Conservation (phyloP, 2,888 invertebrate species). For the Melipona bicolor region DNA sequence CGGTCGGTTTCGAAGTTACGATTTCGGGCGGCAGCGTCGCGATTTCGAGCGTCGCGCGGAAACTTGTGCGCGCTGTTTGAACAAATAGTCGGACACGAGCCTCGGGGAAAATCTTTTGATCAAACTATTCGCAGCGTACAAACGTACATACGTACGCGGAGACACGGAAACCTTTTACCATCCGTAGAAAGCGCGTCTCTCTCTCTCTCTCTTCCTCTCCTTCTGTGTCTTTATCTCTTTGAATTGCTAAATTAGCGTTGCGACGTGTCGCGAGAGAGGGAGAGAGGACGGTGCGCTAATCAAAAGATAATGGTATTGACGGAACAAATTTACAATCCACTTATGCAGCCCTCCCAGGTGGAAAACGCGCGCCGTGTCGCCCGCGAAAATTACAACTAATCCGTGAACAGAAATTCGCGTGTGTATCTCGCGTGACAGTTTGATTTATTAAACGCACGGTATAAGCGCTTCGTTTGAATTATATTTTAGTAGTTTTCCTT, state of each 20-base stretch:
- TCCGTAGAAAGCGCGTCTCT: not conserved
- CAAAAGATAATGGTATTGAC: conserved; percentile 64
- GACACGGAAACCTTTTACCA: not conserved
- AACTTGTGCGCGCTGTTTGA: not conserved
- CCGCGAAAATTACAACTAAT: conserved; percentile 62
- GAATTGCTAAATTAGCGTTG: conserved; percentile 30
- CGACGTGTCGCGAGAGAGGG: conserved; percentile 1
- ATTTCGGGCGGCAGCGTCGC: not conserved
- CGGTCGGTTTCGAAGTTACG: not conserved
- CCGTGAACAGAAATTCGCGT: conserved; percentile 52
- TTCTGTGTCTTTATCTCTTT: conserved; percentile 21
- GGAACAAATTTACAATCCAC: conserved; percentile 64
- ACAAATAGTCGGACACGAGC: too few species aligned
- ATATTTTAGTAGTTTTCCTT: conserved; percentile 36
- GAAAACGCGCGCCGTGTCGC: conserved; percentile 42
- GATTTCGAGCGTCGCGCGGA: too few species aligned
- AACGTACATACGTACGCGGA: not conserved
- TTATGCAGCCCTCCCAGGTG: conserved; percentile 36
- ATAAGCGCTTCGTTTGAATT: conserved; percentile 49
- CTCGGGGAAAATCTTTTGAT: not conserved
- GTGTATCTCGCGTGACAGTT: conserved; percentile 48
- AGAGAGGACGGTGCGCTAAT: conserved; percentile 43
- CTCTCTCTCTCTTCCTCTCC: too few species aligned
- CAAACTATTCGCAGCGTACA: not conserved
- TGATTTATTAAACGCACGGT: conserved; percentile 63